These are phyloP conservation scores for Balanococcus diminutus DNA, from an alignment of 2,888 invertebrate species.

Conservation along the genomic window DNA sequence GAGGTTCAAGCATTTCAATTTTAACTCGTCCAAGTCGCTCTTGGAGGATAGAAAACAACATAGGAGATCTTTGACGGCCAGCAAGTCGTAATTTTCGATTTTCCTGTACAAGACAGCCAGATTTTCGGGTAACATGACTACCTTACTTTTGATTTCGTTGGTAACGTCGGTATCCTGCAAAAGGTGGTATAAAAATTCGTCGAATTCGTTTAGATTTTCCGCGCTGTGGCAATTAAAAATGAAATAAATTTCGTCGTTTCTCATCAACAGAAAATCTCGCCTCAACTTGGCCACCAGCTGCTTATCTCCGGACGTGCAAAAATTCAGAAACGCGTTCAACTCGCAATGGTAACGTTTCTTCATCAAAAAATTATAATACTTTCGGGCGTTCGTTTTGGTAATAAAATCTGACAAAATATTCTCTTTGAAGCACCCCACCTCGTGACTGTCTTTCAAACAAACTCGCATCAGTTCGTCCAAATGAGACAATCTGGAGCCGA, in stretches of 20 bases:
- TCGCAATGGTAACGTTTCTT: background rate
- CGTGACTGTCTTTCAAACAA: background rate
- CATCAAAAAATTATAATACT: background rate
- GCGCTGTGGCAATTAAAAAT: background rate
- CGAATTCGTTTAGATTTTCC: background rate
- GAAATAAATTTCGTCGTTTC: background rate
- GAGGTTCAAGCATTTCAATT: background rate
- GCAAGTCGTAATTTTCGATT: background rate
- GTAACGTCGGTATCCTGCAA: background rate
- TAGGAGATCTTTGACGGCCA: background rate
- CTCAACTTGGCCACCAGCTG: background rate
- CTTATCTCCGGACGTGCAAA: background rate
- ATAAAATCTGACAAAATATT: background rate
- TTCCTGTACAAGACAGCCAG: background rate
- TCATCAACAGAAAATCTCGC: background rate
- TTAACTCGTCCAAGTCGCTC: background rate
- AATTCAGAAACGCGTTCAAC: background rate
- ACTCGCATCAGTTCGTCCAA: background rate
- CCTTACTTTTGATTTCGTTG: background rate
- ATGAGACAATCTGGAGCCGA: background rate
- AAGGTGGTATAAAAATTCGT: background rate
- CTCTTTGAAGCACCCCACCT: background rate
- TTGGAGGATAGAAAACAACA: background rate
- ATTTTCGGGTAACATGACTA: background rate
- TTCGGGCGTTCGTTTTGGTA: background rate